Conservation (phyloP, 2,888 invertebrate genomes). For the Brenthis ino region DNA sequence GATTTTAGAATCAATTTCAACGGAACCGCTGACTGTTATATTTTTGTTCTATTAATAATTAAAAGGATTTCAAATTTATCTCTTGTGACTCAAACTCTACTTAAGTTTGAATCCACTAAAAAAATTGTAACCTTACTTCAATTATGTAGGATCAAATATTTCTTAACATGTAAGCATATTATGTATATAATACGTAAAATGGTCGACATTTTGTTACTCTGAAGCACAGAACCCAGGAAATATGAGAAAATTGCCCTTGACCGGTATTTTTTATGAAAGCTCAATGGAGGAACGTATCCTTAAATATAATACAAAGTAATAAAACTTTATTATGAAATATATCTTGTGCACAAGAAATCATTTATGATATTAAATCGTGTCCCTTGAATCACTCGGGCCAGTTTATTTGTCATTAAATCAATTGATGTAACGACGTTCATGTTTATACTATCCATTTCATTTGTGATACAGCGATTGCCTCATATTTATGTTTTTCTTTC, state of each 20-base stretch:
- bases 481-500: constrained; percentile 9
- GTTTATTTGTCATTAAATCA: constrained; percentile 47
- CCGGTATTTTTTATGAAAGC: constrained; percentile 37
- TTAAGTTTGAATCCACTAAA: too few species aligned
- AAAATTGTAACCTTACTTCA: too few species aligned
- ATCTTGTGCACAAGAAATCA: constrained; percentile 40
- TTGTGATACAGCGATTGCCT: constrained; percentile 18
- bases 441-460: constrained; percentile 35
- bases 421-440: constrained; percentile 41
- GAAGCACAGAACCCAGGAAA: constrained; percentile 26
- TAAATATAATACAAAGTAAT: constrained; percentile 37
- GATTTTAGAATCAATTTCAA: too few species aligned
- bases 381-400: constrained; percentile 42
- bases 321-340: constrained; percentile 42
- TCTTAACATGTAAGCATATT: too few species aligned
- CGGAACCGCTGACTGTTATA: too few species aligned
- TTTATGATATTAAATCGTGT: constrained; percentile 43
- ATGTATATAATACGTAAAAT: not conserved
- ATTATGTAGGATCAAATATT: not conserved
- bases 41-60: too few species aligned
- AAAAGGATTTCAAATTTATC: not conserved
- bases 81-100: too few species aligned
- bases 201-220: not conserved
- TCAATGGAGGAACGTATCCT: constrained; percentile 37
- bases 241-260: constrained; percentile 39